Evolutionary conservation across 2,888 invertebrate species (phyloP).

Genomic region (Limnephilus auricula): DNA sequence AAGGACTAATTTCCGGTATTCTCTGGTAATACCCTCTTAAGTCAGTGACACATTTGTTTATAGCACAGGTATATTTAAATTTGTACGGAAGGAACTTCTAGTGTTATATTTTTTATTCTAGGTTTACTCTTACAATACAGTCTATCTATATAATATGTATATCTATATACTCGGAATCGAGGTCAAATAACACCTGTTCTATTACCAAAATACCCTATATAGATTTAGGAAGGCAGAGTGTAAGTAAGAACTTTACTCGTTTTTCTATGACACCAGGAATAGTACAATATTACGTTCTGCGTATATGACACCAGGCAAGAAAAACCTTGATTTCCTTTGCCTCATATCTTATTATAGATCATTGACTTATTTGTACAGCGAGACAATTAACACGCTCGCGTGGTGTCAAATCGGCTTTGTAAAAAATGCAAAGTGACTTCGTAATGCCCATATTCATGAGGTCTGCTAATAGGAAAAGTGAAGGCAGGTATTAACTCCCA

Average conservation of each 20-base stretch:
- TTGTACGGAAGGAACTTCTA: no score
- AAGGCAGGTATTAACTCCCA: background rate
- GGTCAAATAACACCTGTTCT: background rate
- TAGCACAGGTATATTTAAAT: no score
- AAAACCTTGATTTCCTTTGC: background rate
- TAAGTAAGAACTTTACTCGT: background rate
- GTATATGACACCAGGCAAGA: background rate
- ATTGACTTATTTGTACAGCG: background rate
- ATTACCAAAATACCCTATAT: background rate
- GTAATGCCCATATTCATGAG: background rate
- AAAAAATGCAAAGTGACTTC: background rate
- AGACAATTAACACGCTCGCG: background rate
- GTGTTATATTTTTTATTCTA: no score
- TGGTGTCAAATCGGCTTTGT: background rate
- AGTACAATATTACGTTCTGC: background rate
- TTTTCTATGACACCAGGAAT: background rate
- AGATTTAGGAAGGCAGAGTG: background rate
- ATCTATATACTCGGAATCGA: background rate
- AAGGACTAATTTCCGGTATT: no score
- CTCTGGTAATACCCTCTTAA: no score
- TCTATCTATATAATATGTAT: no score
- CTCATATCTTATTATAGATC: background rate
- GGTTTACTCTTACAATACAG: background rate
- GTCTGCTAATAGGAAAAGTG: background rate
- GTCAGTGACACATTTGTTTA: no score